These are phyloP conservation scores for Drosophila mimetica DNA, from an alignment of 2,888 invertebrate genomes.

Conservation along the genomic window DNA sequence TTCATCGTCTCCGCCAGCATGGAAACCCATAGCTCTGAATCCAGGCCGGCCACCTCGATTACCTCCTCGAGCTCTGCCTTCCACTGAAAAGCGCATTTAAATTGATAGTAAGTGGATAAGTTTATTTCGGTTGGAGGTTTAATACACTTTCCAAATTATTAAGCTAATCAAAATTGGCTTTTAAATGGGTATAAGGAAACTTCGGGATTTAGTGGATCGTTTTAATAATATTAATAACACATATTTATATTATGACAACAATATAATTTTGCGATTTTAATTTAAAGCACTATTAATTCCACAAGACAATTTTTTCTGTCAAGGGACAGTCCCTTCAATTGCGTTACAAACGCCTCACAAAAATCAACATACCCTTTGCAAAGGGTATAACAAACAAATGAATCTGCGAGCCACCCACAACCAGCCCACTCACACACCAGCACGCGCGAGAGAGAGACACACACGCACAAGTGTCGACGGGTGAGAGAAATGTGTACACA, in stretches of 20 bases:
- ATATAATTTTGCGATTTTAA: too few species aligned
- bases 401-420: slow-evolving; percentile 15
- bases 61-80: slow-evolving; percentile 96
- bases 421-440: slow-evolving; percentile 18
- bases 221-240: too few species aligned
- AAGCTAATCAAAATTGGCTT: too few species aligned
- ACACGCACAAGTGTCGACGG: slow-evolving; percentile 1
- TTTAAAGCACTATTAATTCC: background rate
- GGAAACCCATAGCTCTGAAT: slow-evolving; percentile 98
- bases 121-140: background rate
- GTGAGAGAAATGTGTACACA: slow-evolving; percentile 46
- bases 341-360: background rate
- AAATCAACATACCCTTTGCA: too few species aligned
- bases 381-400: slow-evolving; percentile 7
- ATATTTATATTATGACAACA: too few species aligned
- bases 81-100: slow-evolving; percentile 89
- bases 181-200: too few species aligned
- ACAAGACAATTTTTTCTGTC: too few species aligned
- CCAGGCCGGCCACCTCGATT: slow-evolving; percentile 95
- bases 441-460: slow-evolving; percentile 10
- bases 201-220: too few species aligned
- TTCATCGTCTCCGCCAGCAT: slow-evolving; percentile 98
- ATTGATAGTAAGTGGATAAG: background rate
- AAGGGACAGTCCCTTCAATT: background rate
- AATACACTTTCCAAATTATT: too few species aligned